Base-by-base conservation (phyloP, 2,797 vertebrate genomes). In the Semaprochilodus insignis region DNA sequence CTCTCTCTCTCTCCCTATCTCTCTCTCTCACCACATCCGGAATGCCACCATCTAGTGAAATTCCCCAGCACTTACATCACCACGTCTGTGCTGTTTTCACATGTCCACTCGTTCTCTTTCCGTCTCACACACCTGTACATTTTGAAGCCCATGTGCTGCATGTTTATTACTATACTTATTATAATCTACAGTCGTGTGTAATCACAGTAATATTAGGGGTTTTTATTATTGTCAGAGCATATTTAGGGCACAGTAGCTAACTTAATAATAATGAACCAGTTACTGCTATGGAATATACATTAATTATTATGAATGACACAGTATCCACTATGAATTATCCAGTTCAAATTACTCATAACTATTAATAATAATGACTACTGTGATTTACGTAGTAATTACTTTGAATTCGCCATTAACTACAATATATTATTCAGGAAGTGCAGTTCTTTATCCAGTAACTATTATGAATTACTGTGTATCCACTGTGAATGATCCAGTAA, bases 51-150 rank as follows among this genome's bases (percentile, higher is more conserved):
- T 52, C 25, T 17, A 57, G 34, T 4, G 19, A 62, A 81, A 74
- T 81, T 81, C 52, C 36, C 44, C 36, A 67, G 31, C 71, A 74
- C 52, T 75, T 67, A 67, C 52, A 59, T 81, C 65, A 81, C 15
- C 31, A 21, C 17, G 11, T 74, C 25, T 63, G 60, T 27, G 60
- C 14, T 31, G 25, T 27, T 31, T 48, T 36, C 17, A 31, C 55
- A 71, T n/a, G 14, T 31, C 14, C 0, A 2, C 23, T 63, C 25
- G 1, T 31, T 27, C 23, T 8, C 2, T 25, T 60, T 60, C 59
- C 59, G 4, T 19, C 23, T 23, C 23, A 62, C n/a, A 63, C 60
- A 21, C 57, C 7, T 21, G 19, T 23, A 19, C 17, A 11, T 52
- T 40, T 8, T 8, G 5, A 8, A 40, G 40, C 40, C 8, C 8